Evolutionary conservation across 2,797 vertebrate species (phyloP), one percentile per base, ranked within the genome.

Genomic region (Geotrypetes seraphini): DNA sequence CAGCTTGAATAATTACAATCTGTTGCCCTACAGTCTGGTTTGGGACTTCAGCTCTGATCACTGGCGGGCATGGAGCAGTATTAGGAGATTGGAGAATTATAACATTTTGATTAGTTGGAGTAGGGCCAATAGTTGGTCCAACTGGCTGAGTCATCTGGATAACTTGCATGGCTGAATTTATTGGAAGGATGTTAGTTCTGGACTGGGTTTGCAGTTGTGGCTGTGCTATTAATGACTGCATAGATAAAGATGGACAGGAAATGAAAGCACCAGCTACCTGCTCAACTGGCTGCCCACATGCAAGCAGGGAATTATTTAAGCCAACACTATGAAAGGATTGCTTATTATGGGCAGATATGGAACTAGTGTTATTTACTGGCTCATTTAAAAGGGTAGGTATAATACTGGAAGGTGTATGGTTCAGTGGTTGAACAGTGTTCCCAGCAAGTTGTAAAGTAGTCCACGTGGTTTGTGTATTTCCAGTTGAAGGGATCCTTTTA

Each of bases 381-480:
- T 83, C 79, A 1, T 26, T 73, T 41, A 73, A 57, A 21, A 80
- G 61, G 6, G 79, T 51, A 19, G 85, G 63, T 47, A 88, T 65
- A 50, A 71, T 63, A 62, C 75, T 73, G 36, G 71, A 83, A 26
- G 64, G 50, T 0, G 64, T 60, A 39, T 81, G 82, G 57, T 69
- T 81, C 39, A 98, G 76, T 3, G 96, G 92, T 57, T 95, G 95
- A 33, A 97, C 86, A 1, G 90, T 97, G 63, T 92, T 98, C 31
- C 92, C 92, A 0, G 89, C 79, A 51, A 99, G 77, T 38, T 98
- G 95, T 64, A 99, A 62, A 7, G 96, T 98, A 12, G 95, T 96
- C 96, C 96, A 99, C 0, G 95, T 99, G 7, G 96, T 99, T 72
- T 96, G 93, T 3, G 96, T 99, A 63, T 88, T 96, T 42, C 91